These are phyloP conservation scores for Catalaphyllia jardinei DNA, from an alignment of 64 coral and sea anemone species.

Conservation along the genomic window DNA sequence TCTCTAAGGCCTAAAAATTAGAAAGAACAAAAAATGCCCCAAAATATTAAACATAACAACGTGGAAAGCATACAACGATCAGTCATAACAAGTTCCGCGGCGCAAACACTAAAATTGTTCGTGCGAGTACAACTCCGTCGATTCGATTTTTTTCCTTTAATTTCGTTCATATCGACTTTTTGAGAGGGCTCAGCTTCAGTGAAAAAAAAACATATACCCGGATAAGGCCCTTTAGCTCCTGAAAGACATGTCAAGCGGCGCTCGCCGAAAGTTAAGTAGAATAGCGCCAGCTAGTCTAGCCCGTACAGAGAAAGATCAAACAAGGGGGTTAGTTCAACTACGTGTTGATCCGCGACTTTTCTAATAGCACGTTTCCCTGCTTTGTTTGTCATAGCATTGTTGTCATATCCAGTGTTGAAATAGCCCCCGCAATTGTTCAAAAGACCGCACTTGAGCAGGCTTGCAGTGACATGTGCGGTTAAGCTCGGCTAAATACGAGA, in stretches of 20 bases:
- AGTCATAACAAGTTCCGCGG: too few relatives aligned
- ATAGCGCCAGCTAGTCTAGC: conserved; percentile 18
- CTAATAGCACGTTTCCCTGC: conserved; percentile 38
- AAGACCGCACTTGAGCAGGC: background rate
- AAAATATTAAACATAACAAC: too few relatives aligned
- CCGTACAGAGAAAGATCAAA: background rate
- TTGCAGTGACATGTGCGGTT: conserved; percentile 40
- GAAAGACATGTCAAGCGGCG: conserved; percentile 16
- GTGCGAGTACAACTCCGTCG: too few relatives aligned
- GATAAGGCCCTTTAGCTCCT: background rate
- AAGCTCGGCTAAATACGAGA: conserved; percentile 33
- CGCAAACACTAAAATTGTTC: too few relatives aligned
- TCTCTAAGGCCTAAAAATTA: too few relatives aligned
- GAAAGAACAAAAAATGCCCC: too few relatives aligned
- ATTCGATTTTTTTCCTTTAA: too few relatives aligned
- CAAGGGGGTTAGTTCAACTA: conserved; percentile 39
- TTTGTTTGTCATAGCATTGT: conserved; percentile 31
- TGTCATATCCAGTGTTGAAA: conserved; percentile 48
- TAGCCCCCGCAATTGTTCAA: conserved; percentile 46
- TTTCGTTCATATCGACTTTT: too few relatives aligned
- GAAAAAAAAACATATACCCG: background rate
- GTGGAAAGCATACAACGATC: too few relatives aligned
- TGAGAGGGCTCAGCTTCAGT: background rate
- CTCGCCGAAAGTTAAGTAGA: background rate
- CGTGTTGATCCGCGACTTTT: conserved; percentile 8